These are phyloP conservation scores for Patella pellucida DNA, from an alignment of 2,888 invertebrate species.

Conservation along the genomic window DNA sequence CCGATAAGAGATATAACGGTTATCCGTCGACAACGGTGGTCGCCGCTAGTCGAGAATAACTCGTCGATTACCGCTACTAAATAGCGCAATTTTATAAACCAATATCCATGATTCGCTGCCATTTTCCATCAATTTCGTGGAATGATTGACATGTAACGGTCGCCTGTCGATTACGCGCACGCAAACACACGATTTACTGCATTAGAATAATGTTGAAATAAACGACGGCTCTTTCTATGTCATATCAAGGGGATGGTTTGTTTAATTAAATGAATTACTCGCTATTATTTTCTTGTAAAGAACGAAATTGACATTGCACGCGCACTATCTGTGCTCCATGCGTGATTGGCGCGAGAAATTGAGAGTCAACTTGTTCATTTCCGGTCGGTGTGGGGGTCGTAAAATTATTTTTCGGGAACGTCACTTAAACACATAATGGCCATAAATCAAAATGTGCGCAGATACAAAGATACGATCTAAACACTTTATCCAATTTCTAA, in stretches of 20 bases:
- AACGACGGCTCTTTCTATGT: neutral
- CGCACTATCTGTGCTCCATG: slow-evolving; percentile 20
- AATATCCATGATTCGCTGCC: slow-evolving; percentile 5
- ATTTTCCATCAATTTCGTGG: slow-evolving; percentile 6
- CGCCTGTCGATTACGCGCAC: slow-evolving; percentile 2
- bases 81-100: slow-evolving; percentile 5
- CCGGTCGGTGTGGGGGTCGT: slow-evolving; percentile 7
- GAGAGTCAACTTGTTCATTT: slow-evolving; percentile 28
- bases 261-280: slow-evolving; percentile 25
- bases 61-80: slow-evolving; percentile 10
- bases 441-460: neutral
- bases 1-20: slow-evolving; percentile 7
- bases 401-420: neutral
- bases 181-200: slow-evolving; percentile 12
- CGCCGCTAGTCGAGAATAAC: slow-evolving; percentile 7
- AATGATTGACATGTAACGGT: slow-evolving; percentile 5
- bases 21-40: slow-evolving; percentile 10
- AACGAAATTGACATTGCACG: slow-evolving; percentile 22
- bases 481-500: neutral
- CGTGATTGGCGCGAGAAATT: slow-evolving; percentile 24
- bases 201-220: neutral
- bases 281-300: slow-evolving; percentile 27
- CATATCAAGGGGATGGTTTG: neutral
- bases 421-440: slow-evolving; percentile 10
- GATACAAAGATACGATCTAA: neutral